Evolutionary conservation across 1,140 invertebrate species (phyloP).

Genomic region (Dinothrombium tinctorium): DNA sequence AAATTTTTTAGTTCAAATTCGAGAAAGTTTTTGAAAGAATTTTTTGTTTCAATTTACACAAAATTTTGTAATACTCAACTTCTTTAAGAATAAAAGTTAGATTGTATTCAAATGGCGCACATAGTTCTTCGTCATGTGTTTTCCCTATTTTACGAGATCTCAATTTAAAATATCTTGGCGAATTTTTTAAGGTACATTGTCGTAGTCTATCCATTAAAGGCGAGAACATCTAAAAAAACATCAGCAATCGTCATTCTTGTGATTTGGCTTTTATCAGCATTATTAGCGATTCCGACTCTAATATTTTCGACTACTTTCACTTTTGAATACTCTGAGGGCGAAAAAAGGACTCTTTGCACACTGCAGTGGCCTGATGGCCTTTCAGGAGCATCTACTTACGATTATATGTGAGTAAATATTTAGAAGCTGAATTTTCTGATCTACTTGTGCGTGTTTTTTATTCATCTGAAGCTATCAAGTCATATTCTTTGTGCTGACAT

Average conservation of each 20-base stretch:
- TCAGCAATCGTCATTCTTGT: slow-evolving; percentile 50
- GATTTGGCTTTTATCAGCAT: slow-evolving; percentile 43
- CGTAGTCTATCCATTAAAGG: slow-evolving; percentile 61
- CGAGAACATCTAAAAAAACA: slow-evolving; percentile 43
- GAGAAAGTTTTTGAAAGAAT: too few species aligned
- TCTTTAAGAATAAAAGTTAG: too few species aligned
- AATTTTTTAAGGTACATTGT: slow-evolving; percentile 41
- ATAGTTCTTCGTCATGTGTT: too few species aligned
- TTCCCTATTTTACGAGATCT: too few species aligned
- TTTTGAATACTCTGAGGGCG: slow-evolving; percentile 31
- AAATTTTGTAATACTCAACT: too few species aligned
- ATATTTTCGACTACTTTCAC: slow-evolving; percentile 41
- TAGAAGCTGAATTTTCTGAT: neutral
- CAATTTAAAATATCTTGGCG: too few species aligned
- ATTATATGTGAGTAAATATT: slow-evolving; percentile 9
- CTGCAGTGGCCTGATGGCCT: slow-evolving; percentile 9
- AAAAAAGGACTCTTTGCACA: slow-evolving; percentile 25
- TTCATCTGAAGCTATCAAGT: slow-evolving; percentile 48
- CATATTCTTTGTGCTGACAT: slow-evolving; percentile 64
- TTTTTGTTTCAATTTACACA: too few species aligned
- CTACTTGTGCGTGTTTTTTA: slow-evolving; percentile 17
- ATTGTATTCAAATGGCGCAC: too few species aligned
- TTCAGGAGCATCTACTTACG: slow-evolving; percentile 1
- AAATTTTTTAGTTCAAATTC: too few species aligned
- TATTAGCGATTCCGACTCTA: slow-evolving; percentile 56